These are phyloP conservation scores for Callimorpha dominula DNA, from an alignment of 2,888 invertebrate species.

Conservation along the genomic window DNA sequence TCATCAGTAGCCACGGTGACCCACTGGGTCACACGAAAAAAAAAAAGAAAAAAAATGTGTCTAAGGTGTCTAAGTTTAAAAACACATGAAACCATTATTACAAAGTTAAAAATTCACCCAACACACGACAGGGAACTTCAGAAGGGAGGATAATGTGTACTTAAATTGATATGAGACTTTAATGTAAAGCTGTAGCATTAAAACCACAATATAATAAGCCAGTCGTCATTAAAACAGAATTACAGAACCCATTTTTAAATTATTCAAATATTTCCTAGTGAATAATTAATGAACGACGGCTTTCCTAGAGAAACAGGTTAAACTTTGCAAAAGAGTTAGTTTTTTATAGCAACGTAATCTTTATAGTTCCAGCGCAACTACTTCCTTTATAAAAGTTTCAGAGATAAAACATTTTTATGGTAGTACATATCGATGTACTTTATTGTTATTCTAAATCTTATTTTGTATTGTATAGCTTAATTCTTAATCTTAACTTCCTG, in stretches of 20 bases:
- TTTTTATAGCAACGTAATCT: conserved; percentile 43
- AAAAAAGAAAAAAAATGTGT: too few species aligned
- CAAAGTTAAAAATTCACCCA: too few species aligned
- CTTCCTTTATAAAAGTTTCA: conserved; percentile 21
- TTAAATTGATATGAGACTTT: neutral
- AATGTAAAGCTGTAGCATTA: neutral
- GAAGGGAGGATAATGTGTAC: too few species aligned
- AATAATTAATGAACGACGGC: conserved; percentile 5
- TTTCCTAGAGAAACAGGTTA: conserved; percentile 22
- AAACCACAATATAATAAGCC: neutral
- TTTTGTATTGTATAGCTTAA: neutral
- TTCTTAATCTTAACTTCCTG: too few species aligned
- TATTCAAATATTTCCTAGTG: neutral
- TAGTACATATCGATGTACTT: neutral
- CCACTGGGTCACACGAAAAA: too few species aligned
- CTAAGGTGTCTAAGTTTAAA: too few species aligned
- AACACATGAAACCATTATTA: too few species aligned
- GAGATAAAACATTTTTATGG: conserved; percentile 13
- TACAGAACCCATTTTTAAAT: neutral
- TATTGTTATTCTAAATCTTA: neutral
- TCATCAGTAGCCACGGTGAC: too few species aligned
- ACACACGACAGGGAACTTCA: too few species aligned
- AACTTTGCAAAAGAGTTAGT: conserved; percentile 27
- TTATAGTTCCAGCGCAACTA: conserved; percentile 31
- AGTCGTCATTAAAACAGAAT: neutral